Evolutionary conservation across 1,140 invertebrate species (phyloP).

Genomic region (Camponotus floridanus): DNA sequence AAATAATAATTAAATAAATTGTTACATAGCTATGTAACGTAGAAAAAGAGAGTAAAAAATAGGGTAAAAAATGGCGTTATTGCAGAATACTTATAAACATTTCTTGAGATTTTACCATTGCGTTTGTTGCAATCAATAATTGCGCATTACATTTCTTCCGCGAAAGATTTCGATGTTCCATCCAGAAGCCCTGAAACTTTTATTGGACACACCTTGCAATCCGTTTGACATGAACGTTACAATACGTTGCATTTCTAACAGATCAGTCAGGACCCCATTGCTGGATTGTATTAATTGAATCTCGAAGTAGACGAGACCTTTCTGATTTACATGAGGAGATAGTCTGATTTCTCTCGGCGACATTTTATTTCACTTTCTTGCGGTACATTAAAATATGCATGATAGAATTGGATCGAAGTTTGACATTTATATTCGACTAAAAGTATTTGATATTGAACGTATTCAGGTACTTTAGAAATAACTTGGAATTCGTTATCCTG

Average conservation of each 20-base stretch:
- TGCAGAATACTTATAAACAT: conserved; percentile 43
- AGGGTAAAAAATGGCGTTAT: too few relatives aligned
- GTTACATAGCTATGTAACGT: background rate
- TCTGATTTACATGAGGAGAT: conserved; percentile 13
- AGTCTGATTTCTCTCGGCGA: conserved; percentile 8
- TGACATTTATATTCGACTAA: background rate
- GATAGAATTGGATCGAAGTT: background rate
- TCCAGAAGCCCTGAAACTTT: conserved; percentile 32
- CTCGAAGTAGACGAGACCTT: conserved; percentile 18
- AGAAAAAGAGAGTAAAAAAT: background rate
- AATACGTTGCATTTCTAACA: background rate
- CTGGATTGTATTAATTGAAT: conserved; percentile 49
- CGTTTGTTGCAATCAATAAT: conserved; percentile 17
- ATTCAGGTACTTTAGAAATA: background rate
- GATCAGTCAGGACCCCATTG: background rate
- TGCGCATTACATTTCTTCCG: conserved; percentile 18
- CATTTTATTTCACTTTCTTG: background rate
- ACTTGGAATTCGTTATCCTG: background rate
- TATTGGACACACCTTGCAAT: conserved; percentile 50
- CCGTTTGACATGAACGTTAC: conserved; percentile 26
- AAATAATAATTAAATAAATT: conserved; percentile 12
- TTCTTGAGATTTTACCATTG: background rate
- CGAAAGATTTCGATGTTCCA: conserved; percentile 35
- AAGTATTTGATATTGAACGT: conserved; percentile 1
- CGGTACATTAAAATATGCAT: background rate